Percentiles rank a stretch among this genome's conserved stretches.
These are phyloP conservation scores for Gastrophryne carolinensis DNA, from an alignment of 2,797 vertebrate genomes.

Conservation along the genomic window DNA sequence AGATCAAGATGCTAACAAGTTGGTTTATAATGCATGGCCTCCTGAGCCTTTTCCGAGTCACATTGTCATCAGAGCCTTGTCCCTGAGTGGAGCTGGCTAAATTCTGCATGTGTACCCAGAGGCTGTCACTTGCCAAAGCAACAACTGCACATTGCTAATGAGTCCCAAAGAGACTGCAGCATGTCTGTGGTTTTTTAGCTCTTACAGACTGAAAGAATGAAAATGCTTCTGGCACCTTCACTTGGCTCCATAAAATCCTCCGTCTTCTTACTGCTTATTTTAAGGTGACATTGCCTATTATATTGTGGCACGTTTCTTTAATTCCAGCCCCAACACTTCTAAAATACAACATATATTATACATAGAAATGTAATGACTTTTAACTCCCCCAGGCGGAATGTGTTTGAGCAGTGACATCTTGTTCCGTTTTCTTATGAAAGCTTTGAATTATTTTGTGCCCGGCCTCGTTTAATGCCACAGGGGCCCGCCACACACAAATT, in stretches of 20 bases:
- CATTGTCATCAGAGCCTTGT: neutral
- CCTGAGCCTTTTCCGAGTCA: conserved; percentile 9
- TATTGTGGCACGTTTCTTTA: conserved; percentile 16
- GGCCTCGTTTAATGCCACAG: neutral
- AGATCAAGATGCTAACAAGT: conserved; percentile 8
- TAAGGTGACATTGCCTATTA: conserved; percentile 29
- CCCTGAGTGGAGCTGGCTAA: conserved; percentile 40
- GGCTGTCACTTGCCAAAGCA: neutral
- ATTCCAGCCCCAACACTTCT: neutral
- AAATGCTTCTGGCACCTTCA: conserved; percentile 56
- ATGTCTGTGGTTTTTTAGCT: conserved; percentile 41
- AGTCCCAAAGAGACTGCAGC: conserved; percentile 62
- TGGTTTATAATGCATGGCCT: neutral
- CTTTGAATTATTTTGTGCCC: conserved; percentile 14
- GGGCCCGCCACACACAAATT: neutral
- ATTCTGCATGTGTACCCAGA: conserved; percentile 35
- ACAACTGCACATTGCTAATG: conserved; percentile 54
- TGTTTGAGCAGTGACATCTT: conserved; percentile 7
- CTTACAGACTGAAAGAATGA: conserved; percentile 26
- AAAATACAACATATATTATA: conserved; percentile 37
- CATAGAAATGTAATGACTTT: conserved; percentile 38
- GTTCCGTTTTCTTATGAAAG: conserved; percentile 1
- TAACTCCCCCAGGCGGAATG: neutral
- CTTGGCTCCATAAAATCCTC: conserved; percentile 41
- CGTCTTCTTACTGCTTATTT: conserved; percentile 58